Evolutionary conservation across 2,888 invertebrate genomes (phyloP), one percentile per base, ranked within the genome.

Genomic region (Mesorhabditis belari): DNA sequence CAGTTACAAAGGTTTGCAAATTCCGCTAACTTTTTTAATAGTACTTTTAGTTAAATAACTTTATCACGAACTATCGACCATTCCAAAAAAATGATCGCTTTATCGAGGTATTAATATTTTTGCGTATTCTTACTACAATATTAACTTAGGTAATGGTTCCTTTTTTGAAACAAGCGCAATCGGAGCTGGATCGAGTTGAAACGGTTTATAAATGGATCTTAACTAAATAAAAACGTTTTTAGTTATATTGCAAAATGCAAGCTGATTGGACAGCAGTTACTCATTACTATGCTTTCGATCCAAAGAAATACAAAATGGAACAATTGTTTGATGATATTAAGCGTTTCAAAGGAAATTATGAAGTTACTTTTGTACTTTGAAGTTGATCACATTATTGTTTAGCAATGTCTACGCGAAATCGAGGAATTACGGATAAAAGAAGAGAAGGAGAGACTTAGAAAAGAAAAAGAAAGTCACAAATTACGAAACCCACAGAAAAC

Each of bases 261-360:
- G 87, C 86, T 9, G 83, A 92, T 0, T 96, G 89, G 84, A 86
- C 86, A 3, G 89, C 89, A 55, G 83, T 95, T 9, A 88, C 91
- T 0, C 92, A 92, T 76, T 96, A 89, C 82, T 95, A 88, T 82
- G 87, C 89, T 2, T 95, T 96, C 82, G 94, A 96, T 80, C 87
- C 89, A 5, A 88, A 88, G 69, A 96, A 96, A 82, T 96, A 95
- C 81, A 87, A 89, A 0, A 86, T 94, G 73, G 96, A 96, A 80
- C 95, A 96, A 81, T 92, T 96, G 85, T 94, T 96, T 82, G 87
- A 87, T 0, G 96, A 98, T 81, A 86, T 98, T 67, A 94, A 94
- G 83, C 88, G 88, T 0, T 98, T 98, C 82, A 93, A 92, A 82
- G 91, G 92, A 80, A 87, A 89, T 26, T 95, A 94, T 81, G 84